phyloP scores from a whole-genome alignment of 2,797 vertebrate species.

The Nyctibius grandis region DNA sequence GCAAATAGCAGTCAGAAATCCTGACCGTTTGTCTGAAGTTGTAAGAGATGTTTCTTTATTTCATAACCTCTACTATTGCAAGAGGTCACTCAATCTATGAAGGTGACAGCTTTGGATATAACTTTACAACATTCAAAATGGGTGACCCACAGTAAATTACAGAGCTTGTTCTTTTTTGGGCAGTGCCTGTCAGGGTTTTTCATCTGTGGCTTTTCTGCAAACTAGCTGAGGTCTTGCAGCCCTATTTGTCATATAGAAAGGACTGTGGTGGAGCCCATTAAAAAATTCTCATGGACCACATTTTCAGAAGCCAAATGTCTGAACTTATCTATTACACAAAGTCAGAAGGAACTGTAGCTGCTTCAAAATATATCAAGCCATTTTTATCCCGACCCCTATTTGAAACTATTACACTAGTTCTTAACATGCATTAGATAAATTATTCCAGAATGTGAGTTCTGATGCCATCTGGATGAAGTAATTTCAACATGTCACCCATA shows the following conservation, averaged over 20 bases:
- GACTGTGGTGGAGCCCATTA: not conserved
- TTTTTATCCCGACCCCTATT: not conserved
- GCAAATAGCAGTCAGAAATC: not conserved
- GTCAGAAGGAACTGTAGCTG: not conserved
- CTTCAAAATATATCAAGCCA: not conserved
- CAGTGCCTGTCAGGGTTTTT: constrained; percentile 30
- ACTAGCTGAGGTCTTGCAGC: not conserved
- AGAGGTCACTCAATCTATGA: constrained; percentile 1
- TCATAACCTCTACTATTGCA: not conserved
- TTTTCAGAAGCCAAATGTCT: not conserved
- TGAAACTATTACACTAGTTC: not conserved
- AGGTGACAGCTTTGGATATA: constrained; percentile 26
- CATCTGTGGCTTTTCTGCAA: not conserved
- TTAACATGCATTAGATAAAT: not conserved
- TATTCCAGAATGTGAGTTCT: not conserved
- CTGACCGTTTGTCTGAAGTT: not conserved
- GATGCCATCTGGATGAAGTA: not conserved
- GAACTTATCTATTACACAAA: not conserved
- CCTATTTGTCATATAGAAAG: not conserved
- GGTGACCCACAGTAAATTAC: not conserved
- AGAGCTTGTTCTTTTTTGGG: not conserved
- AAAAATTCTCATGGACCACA: not conserved
- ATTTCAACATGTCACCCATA: not conserved
- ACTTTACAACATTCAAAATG: not conserved
- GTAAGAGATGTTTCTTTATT: constrained; percentile 1